These are phyloP conservation scores for Bugulina stolonifera DNA, from an alignment of 2,888 invertebrate genomes.

Conservation along the genomic window DNA sequence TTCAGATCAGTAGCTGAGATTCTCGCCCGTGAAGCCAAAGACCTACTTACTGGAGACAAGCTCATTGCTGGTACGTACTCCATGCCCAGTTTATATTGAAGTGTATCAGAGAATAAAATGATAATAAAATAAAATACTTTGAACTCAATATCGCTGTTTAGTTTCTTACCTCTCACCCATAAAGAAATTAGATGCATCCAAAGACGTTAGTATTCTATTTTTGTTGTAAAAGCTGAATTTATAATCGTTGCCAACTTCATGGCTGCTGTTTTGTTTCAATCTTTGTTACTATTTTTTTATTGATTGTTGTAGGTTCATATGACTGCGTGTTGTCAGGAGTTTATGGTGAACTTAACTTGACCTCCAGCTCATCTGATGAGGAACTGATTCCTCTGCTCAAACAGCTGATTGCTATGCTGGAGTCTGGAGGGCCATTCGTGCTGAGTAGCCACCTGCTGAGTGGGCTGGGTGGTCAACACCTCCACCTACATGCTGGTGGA, in stretches of 20 bases:
- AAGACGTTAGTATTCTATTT: too few relatives aligned
- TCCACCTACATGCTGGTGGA: slow-evolving; percentile 8
- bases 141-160: too few relatives aligned
- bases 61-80: not conserved
- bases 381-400: slow-evolving; percentile 47
- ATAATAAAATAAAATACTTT: too few relatives aligned
- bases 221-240: too few relatives aligned
- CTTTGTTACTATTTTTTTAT: too few relatives aligned
- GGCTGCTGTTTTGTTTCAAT: too few relatives aligned
- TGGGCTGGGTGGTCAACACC: slow-evolving; percentile 20
- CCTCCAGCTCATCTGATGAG: slow-evolving; percentile 35
- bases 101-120: too few relatives aligned
- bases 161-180: too few relatives aligned
- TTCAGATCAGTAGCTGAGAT: slow-evolving; percentile 42
- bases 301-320: slow-evolving; percentile 28
- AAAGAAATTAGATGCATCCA: too few relatives aligned
- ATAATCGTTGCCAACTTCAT: too few relatives aligned
- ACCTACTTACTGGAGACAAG: slow-evolving; percentile 33
- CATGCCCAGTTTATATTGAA: too few relatives aligned
- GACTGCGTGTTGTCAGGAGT: slow-evolving; percentile 43
- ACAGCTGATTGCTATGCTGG: slow-evolving; percentile 45
- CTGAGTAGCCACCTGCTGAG: slow-evolving; percentile 41
- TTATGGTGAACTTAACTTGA: slow-evolving; percentile 41
- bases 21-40: slow-evolving; percentile 42
- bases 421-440: slow-evolving; percentile 45